A percentile compares a stretch with the other conserved stretches of the same genome.
phyloP scores from a whole-genome alignment of 2,888 invertebrate species.

The Eristalinus aeneus region DNA sequence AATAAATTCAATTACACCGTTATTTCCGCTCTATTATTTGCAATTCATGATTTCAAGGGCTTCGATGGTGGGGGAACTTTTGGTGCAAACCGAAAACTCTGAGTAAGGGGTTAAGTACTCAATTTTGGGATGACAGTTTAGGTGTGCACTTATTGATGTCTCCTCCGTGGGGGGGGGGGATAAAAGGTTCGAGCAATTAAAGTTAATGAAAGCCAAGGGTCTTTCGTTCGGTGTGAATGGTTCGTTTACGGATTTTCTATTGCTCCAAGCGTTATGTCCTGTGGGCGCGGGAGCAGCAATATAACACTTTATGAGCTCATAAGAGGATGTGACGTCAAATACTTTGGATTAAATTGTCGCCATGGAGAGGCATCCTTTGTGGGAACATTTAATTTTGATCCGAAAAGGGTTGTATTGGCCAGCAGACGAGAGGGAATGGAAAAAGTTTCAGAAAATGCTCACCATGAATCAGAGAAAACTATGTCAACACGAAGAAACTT shows the following conservation, averaged over 20 bases:
- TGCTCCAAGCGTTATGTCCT: not conserved
- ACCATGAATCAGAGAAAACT: not conserved
- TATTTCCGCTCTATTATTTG: constrained; percentile 11
- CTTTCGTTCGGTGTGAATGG: not conserved
- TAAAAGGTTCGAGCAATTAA: not conserved
- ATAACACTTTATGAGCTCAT: not conserved
- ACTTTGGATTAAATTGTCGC: not conserved
- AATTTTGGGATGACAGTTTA: not conserved
- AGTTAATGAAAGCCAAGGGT: not conserved
- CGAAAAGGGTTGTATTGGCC: not conserved
- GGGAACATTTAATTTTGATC: not conserved
- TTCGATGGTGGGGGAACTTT: not conserved
- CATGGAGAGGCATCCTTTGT: not conserved
- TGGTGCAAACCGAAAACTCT: not conserved
- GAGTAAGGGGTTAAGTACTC: constrained; percentile 1
- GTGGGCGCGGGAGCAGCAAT: not conserved
- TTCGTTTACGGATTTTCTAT: not conserved
- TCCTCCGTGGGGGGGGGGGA: not conserved
- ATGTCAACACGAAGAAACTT: not conserved
- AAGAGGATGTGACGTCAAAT: not conserved
- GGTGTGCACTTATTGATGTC: not conserved
- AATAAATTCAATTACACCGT: constrained; percentile 29
- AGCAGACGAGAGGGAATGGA: too few relatives aligned
- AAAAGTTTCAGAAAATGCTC: not conserved
- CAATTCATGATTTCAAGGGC: not conserved